Evolutionary conservation across 2,113 vertebrate species (phyloP).

Genomic region (Ameiurus melas): DNA sequence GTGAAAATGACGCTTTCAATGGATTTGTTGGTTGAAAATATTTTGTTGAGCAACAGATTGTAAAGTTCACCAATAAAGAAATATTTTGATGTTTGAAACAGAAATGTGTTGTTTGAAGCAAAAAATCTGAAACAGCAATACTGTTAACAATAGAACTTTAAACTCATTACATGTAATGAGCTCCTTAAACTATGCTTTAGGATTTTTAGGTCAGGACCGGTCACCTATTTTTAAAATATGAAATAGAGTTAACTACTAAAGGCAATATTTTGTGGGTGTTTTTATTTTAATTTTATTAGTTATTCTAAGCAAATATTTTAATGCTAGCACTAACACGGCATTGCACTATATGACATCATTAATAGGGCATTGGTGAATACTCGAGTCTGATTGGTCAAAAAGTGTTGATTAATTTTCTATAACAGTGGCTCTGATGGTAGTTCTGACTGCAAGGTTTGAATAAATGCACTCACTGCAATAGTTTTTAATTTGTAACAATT

Average conservation of each 20-base stretch:
- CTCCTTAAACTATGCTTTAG: background rate
- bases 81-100: slow-evolving; percentile 31
- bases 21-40: slow-evolving; percentile 34
- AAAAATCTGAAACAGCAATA: background rate
- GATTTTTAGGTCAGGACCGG: background rate
- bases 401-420: background rate
- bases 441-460: background rate
- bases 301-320: background rate
- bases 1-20: slow-evolving; percentile 23
- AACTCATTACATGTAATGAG: background rate
- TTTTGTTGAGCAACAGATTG: slow-evolving; percentile 30
- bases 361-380: background rate
- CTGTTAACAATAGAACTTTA: background rate
- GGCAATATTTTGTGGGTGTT: background rate
- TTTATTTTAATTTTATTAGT: background rate
- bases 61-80: slow-evolving; percentile 34
- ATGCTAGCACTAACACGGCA: background rate
- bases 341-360: background rate
- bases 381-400: background rate
- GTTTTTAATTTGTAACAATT: background rate
- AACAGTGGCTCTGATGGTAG: background rate
- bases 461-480: background rate
- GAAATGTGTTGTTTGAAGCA: background rate
- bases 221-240: background rate
- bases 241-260: background rate